Base-by-base conservation (phyloP, 2,113 vertebrate genomes). In the Ariopsis seemanni region DNA sequence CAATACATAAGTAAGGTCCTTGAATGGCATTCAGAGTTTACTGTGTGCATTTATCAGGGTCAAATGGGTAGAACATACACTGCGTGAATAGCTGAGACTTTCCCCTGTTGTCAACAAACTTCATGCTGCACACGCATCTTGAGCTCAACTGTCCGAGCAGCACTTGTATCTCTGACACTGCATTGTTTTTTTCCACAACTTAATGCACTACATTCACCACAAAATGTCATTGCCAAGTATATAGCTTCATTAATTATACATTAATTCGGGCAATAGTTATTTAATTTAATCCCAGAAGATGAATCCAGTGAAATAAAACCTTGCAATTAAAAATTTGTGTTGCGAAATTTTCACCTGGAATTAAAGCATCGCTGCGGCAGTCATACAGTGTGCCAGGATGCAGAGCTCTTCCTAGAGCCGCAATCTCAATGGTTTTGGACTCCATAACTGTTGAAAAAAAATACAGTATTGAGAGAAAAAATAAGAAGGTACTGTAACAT, bases 261-360 rank as follows among this genome's bases (percentile, higher is more conserved):
- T 58, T n/a, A 65, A n/a, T 65, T n/a, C 11, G 1, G 5, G 18
- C 20, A 6, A 60, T 60, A 20, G 58, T 60, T 60, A 60, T 60
- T 18, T 60, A 60, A 60, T 60, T 60, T 60, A 7, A 20, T 60
- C 18, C 7, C 7, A n/a, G 22, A n/a, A 69, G 17, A 42, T 53
- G 3, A n/a, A 65, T 65, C 62, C 3, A n/a, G 11, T 65, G 25
- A 11, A 2, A 25, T 0, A 63, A 22, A 63, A 25, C 65, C 3
- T 67, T 67, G 1, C n/a, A 5, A 69, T n/a, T 30, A 14, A 6
- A 69, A 30, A 30, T 25, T 27, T 30, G n/a, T 42, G 4, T 42
- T 42, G 42, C 42, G 42, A 42, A 42, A 42, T 42, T 42, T n/a
- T 83, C 69, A 83, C 82, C 71, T 20, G 71, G 71, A 74, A 74